Conservation (phyloP, 2,113 vertebrate genomes). For the Catharus bicknelli region DNA sequence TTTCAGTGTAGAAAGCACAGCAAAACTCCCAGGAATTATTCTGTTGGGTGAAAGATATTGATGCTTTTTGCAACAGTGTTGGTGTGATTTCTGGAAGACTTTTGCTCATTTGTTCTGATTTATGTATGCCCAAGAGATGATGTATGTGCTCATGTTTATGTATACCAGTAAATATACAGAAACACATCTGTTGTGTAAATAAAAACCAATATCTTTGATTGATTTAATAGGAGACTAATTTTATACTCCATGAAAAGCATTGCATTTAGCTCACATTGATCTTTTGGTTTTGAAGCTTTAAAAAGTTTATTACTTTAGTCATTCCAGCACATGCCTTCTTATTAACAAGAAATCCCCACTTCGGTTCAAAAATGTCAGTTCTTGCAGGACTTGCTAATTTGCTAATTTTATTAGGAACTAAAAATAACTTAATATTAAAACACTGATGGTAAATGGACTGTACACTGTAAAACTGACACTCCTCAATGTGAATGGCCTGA, state of each 20-base stretch:
- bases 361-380: background rate
- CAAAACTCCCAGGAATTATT: background rate
- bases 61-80: background rate
- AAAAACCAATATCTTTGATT: background rate
- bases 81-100: background rate
- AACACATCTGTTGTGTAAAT: background rate
- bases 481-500: background rate
- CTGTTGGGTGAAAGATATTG: background rate
- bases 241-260: background rate
- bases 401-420: background rate
- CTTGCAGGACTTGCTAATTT: background rate
- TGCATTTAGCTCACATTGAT: background rate
- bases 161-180: background rate
- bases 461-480: background rate
- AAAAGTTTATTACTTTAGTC: background rate
- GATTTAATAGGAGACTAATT: background rate
- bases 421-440: background rate
- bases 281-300: background rate
- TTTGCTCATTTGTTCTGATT: background rate
- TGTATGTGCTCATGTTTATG: background rate
- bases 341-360: background rate
- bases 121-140: background rate
- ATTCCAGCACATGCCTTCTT: background rate
- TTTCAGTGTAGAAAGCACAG: background rate
- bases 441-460: background rate